Base-by-base conservation (phyloP, 2,888 invertebrate species). In the Brenthis daphne region DNA sequence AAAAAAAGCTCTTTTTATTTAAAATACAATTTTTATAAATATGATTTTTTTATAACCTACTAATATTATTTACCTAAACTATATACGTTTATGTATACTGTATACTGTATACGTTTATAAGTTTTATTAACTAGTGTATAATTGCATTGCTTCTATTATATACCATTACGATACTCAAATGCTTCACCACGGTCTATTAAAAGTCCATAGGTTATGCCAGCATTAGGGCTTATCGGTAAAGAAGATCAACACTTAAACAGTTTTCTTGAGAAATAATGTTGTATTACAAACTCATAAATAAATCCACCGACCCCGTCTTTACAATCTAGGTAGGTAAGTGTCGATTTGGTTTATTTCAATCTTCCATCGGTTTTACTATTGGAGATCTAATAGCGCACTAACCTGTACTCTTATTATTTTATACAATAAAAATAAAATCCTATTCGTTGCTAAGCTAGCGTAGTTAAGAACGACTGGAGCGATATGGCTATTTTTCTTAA, bases 161-260 rank as follows among this genome's bases (percentile, higher is more conserved):
- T 66, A 66, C 64, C 55, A 72, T 70, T 70, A 74, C 67, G 63
- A 69, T 70, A 69, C 60, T 70, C 73, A 70, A 29, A 75, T 75
- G 57, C 71, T 73, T 76, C 72, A 72, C 72, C 73, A 73, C 67
- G 75, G 69, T 71, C 63, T 74, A 74, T 73, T 75, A 75, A 72
- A 73, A 77, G 77, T 72, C 73, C 77, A 77, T 75, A 77, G 75
- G 77, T 77, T 77, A 77, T 74, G 70, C 76, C 72, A 75, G 76
- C 76, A 76, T 74, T 73, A 74, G 72, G 67, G 57, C 66, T 76
- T 76, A 76, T 76, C 76, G 48, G 67, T 58, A 54, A 61, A 63
- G 61, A 57, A 63, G 75, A 76, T 76, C 76, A 70, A 64, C 71
- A 65, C 57, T 72, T 68, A 72, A 71, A 74, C 69, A 73, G 73